Evolutionary conservation across 53 echinoderm and acorn worm genomes (phyloP).

Genomic region (Echinometra lucunter): DNA sequence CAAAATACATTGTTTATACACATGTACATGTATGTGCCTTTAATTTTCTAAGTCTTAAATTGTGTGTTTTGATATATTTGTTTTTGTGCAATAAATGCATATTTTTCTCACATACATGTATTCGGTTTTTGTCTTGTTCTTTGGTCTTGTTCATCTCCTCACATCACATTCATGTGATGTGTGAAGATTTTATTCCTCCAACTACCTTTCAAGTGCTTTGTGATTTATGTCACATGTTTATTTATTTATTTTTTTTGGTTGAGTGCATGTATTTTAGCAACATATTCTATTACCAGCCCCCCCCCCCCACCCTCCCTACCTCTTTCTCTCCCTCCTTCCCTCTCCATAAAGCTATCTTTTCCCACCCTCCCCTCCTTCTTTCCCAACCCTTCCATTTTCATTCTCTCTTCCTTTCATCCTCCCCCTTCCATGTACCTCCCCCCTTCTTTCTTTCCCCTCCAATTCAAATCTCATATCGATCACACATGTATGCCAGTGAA

Average conservation of each 20-base stretch:
- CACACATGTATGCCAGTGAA: too few species aligned
- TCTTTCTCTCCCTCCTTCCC: neutral
- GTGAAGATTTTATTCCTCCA: neutral
- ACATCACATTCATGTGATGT: neutral
- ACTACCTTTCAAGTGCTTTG: too few species aligned
- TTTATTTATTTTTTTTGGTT: too few species aligned
- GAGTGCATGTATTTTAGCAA: too few species aligned
- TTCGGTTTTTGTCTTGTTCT: neutral
- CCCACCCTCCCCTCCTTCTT: too few species aligned
- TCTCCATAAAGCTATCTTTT: neutral
- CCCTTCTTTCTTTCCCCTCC: neutral
- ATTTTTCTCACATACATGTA: neutral
- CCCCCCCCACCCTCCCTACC: neutral
- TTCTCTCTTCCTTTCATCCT: too few species aligned
- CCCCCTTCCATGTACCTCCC: neutral
- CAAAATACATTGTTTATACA: neutral
- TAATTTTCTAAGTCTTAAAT: neutral
- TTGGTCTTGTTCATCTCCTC: too few species aligned
- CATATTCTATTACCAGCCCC: neutral
- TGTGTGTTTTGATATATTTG: conserved; percentile 1
- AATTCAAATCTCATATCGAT: too few species aligned
- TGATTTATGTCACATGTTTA: too few species aligned
- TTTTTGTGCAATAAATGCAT: conserved; percentile 42
- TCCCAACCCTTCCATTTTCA: too few species aligned
- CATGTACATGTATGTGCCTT: neutral